A percentile compares a stretch with the other conserved stretches of the same genome.
These are phyloP conservation scores for Erpetoichthys calabaricus DNA, from an alignment of 2,797 vertebrate species.

Conservation along the genomic window DNA sequence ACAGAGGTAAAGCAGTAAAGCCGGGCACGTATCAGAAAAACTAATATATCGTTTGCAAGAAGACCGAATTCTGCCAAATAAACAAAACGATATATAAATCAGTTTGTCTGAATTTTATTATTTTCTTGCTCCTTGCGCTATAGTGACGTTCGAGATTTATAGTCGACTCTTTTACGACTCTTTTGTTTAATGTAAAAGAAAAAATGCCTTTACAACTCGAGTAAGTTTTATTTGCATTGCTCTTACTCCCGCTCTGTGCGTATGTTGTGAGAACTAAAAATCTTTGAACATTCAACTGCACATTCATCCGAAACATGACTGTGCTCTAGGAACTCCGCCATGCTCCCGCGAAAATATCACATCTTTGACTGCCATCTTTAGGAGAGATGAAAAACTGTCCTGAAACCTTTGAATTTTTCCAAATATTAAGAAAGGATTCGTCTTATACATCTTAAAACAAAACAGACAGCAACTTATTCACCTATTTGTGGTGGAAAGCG, in stretches of 20 bases:
- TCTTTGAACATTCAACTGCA: slow-evolving; percentile 49
- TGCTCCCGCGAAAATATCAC: slow-evolving; percentile 39
- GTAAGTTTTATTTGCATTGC: slow-evolving; percentile 50
- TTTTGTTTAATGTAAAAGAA: slow-evolving; percentile 7
- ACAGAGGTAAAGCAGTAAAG: slow-evolving; percentile 1
- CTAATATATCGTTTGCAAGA: neutral
- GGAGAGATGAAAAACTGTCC: slow-evolving; percentile 72
- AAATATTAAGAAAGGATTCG: too few relatives aligned
- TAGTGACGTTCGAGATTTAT: too few relatives aligned
- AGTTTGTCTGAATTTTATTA: slow-evolving; percentile 29
- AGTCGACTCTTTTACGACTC: too few relatives aligned
- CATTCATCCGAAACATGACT: slow-evolving; percentile 26
- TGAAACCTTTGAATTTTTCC: slow-evolving; percentile 5
- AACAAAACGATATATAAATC: slow-evolving; percentile 8
- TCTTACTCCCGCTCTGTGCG: slow-evolving; percentile 19
- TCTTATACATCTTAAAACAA: too few relatives aligned
- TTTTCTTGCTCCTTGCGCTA: slow-evolving; percentile 8
- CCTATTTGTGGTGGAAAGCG: too few relatives aligned
- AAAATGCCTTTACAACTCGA: slow-evolving; percentile 31
- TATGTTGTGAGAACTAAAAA: slow-evolving; percentile 28
- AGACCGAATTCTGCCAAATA: neutral
- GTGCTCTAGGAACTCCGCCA: slow-evolving; percentile 39
- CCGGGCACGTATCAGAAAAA: slow-evolving; percentile 10
- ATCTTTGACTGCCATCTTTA: slow-evolving; percentile 90
- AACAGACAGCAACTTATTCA: too few relatives aligned